Base-by-base conservation (phyloP, 2,888 invertebrate species). In the Drosophila merina region DNA sequence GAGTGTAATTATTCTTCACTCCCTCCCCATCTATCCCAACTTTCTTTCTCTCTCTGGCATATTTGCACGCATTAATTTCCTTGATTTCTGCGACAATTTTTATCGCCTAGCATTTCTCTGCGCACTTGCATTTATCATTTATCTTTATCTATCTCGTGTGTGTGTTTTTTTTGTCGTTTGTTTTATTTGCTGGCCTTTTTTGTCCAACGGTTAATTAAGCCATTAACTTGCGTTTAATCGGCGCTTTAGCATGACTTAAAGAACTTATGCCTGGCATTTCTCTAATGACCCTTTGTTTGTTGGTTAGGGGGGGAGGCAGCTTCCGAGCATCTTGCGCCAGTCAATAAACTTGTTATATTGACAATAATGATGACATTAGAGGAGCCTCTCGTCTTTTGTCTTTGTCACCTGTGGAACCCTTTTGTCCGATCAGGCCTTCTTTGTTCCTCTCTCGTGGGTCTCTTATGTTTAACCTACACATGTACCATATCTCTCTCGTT, bases 261-360 rank as follows among this genome's bases (percentile, higher is more conserved):
- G 56, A 77, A 72, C 76, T 63, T 72, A 80, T 77, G 56, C 63
- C 30, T 55, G 60, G 77, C 66, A 77, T 79, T 80, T 83, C 57
- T 72, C 68, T 75, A 77, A 79, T 75, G 80, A 83, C 79, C 79
- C 79, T 52, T 25, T 44, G 25, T 54, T 4, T 42, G 33, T 2
- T 12, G 2, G 20, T 44, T 5, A n/a, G 20, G 26, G 44, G 44
- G 28, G 31, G 2, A 4, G 5, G 6, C 26, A 9, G 25, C 33
- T 12, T 12, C 28, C 42, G 10, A 26, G 58, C 38, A 20, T 38
- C 49, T 38, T 38, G 40, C 38, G 48, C 56, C 75, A 72, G 75
- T 73, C 82, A 83, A 83, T 84, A 79, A 84, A 83, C 83, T 82
- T 84, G 85, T 83, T 83, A 80, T 84, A 80, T 82, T 78, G 82